Evolutionary conservation across 2,888 invertebrate species (phyloP).

Genomic region (Pseudoips prasinana): DNA sequence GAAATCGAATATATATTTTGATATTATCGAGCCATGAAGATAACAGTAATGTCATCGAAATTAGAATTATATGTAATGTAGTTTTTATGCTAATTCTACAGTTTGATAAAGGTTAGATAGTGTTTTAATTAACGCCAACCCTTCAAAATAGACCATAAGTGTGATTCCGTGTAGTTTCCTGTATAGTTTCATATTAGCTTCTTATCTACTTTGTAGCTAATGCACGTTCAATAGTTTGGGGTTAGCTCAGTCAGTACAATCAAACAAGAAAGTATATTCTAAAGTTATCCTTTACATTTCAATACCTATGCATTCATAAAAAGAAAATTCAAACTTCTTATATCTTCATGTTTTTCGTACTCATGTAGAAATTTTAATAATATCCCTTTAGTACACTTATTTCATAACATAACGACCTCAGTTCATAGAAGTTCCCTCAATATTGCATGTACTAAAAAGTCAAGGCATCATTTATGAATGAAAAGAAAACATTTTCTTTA

Average conservation of each 20-base stretch:
- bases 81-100: conserved; percentile 51
- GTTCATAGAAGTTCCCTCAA: background rate
- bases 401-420: background rate
- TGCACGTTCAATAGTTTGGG: too few species aligned
- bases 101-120: conserved; percentile 34
- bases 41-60: conserved; percentile 45
- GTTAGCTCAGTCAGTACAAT: too few species aligned
- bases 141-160: too few species aligned
- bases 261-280: too few species aligned
- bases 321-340: too few species aligned
- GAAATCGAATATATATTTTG: conserved; percentile 42
- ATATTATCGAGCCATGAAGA: conserved; percentile 41
- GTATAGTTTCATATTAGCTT: too few species aligned
- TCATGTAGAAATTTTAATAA: too few species aligned
- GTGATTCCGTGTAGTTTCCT: too few species aligned
- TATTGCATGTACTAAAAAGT: conserved; percentile 9
- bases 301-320: too few species aligned
- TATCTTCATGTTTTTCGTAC: too few species aligned
- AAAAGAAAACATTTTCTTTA: conserved; percentile 24
- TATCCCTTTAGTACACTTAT: background rate
- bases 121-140: conserved; percentile 13
- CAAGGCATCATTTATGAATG: conserved; percentile 25
- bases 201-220: too few species aligned
- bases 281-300: too few species aligned
- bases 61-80: conserved; percentile 46